A percentile compares a stretch with the other conserved stretches of the same genome.
These are phyloP conservation scores for Fragum whitleyi DNA, from an alignment of 2,888 invertebrate species.

Conservation along the genomic window DNA sequence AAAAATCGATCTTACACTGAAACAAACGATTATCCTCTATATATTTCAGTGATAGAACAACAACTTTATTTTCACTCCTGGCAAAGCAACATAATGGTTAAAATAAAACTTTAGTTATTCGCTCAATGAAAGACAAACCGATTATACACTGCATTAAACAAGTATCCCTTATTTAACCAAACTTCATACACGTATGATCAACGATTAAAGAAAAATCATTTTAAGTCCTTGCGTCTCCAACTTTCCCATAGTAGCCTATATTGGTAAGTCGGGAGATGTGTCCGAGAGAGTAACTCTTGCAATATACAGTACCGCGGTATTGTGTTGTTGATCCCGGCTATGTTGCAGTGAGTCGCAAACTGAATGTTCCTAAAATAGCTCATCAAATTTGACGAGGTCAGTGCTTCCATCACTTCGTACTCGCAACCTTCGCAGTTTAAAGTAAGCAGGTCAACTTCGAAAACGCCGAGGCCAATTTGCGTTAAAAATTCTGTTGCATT, in stretches of 20 bases:
- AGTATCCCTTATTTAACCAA: too few relatives aligned
- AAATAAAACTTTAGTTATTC: too few relatives aligned
- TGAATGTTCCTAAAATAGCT: conserved; percentile 64
- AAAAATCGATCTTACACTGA: too few relatives aligned
- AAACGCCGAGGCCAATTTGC: conserved; percentile 60
- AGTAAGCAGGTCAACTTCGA: conserved; percentile 64
- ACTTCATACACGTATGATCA: too few relatives aligned
- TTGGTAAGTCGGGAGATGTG: conserved; percentile 66
- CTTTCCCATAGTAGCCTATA: conserved; percentile 66
- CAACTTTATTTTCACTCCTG: too few relatives aligned
- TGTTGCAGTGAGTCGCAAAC: conserved; percentile 61
- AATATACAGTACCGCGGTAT: conserved; percentile 62
- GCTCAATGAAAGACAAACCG: too few relatives aligned
- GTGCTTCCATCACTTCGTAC: conserved; percentile 61
- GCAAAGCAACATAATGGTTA: too few relatives aligned
- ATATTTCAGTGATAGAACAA: too few relatives aligned
- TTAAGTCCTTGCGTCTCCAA: conserved; percentile 45
- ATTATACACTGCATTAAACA: too few relatives aligned
- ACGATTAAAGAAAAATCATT: too few relatives aligned
- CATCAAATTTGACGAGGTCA: conserved; percentile 53
- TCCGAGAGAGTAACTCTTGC: conserved; percentile 61
- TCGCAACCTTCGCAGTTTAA: conserved; percentile 71
- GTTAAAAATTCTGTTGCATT: conserved; percentile 64
- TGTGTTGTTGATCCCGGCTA: conserved; percentile 41
- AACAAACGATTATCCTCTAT: too few relatives aligned